Evolutionary conservation across 2,797 vertebrate genomes (phyloP), one percentile per base, ranked within the genome.

Genomic region (Odontamblyopus lacepedii): DNA sequence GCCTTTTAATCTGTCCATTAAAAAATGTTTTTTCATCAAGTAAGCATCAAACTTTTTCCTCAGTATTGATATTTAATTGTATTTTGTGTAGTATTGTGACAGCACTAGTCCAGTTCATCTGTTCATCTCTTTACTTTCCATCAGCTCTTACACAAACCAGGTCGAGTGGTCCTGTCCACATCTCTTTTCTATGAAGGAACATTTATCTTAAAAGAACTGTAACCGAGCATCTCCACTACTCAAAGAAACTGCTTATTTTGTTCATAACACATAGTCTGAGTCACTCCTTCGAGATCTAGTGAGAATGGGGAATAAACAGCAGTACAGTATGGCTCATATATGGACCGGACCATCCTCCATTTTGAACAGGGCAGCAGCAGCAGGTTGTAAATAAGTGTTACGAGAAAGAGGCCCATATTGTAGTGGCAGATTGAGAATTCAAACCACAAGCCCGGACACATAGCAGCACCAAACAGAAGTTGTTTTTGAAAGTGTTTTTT

Each of bases 111-210:
- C 71, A 55, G 53, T 38, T 76, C 29, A 67, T 59, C 61, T 32
- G 76, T 55, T 76, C 79, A 82, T 83, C 35, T 44, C 35, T 2
- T n/a, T 38, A 11, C 32, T 44, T 41, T 41, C 41, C 23, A 26
- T 23, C n/a, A 23, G 11, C 32, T 64, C n/a, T 41, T 18, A 19
- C 16, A 66, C 44, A 66, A 78, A 77, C 35, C 35, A 65, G 78
- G 73, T 87, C 64, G 51, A 51, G 44, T 51, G n/a, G 12, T 66
- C 26, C 26, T 13, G 30, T 44, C 38, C 41, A 6, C 41, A 65
- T 7, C 41, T 13, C 38, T 48, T 48, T 23, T 41, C 23, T 23
- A 6, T 26, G 63, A 44, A 29, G 18, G 26, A 65, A 27, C 38
- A 27, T 65, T 48, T 29, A 65, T 19, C 41, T 18, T 1, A 6